Evolutionary conservation across 2,797 vertebrate species (phyloP).

Genomic region (Balearica regulorum): DNA sequence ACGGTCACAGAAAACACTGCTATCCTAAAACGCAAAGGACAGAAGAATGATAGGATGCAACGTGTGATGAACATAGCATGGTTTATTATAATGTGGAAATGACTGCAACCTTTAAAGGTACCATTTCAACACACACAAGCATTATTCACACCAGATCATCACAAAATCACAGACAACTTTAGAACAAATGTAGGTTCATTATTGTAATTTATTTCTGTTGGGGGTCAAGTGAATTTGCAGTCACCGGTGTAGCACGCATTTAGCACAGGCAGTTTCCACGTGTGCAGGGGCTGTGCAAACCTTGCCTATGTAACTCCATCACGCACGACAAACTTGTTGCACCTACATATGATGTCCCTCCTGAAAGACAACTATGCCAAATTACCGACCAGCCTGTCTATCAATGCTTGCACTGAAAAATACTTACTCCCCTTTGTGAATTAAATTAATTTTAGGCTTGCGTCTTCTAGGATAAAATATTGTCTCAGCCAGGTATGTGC

Average conservation of each 20-base stretch:
- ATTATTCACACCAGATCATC: neutral
- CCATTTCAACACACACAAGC: neutral
- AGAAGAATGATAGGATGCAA: constrained; percentile 13
- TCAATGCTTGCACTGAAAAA: neutral
- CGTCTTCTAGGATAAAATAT: neutral
- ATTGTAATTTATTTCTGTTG: neutral
- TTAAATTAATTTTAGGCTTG: neutral
- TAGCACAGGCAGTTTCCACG: neutral
- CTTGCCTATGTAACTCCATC: neutral
- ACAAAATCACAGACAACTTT: neutral
- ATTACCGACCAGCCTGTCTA: neutral
- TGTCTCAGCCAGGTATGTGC: neutral
- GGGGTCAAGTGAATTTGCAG: neutral
- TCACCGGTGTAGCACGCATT: fast-evolving
- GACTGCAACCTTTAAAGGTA: neutral
- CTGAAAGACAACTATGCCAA: neutral
- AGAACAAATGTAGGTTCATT: neutral
- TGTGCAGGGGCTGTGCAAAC: neutral
- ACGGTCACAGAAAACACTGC: constrained; percentile 95
- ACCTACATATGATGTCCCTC: neutral
- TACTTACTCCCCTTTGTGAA: neutral
- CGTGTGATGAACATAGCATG: neutral
- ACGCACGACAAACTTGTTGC: neutral
- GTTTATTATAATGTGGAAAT: neutral
- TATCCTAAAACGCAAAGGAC: constrained; percentile 80